These are phyloP conservation scores for Apaloderma vittatum DNA, from an alignment of 2,113 vertebrate genomes.

Conservation along the genomic window DNA sequence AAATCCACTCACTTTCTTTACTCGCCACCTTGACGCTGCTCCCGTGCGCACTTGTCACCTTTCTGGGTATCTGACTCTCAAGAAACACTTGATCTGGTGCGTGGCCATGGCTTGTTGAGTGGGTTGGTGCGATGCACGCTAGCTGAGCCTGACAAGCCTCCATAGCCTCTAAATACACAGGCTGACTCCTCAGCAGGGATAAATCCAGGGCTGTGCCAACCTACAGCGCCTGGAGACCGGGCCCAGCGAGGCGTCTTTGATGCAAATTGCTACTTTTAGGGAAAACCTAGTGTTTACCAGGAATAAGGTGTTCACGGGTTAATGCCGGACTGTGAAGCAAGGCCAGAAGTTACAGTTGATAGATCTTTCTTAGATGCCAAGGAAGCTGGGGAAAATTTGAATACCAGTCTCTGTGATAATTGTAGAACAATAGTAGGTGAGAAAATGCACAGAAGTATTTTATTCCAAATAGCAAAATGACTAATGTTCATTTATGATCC, in stretches of 20 bases:
- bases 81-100: not conserved
- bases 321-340: not conserved
- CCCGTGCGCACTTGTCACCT: not conserved
- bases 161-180: not conserved
- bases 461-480: not conserved
- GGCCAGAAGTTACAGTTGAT: not conserved
- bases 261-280: not conserved
- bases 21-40: not conserved
- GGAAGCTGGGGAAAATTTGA: not conserved
- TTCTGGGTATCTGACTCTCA: not conserved
- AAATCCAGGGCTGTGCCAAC: not conserved
- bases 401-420: not conserved
- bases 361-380: not conserved
- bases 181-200: not conserved
- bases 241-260: not conserved
- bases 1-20: not conserved
- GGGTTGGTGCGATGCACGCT: not conserved
- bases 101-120: not conserved
- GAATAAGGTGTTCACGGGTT: not conserved
- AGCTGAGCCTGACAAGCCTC: not conserved
- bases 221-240: not conserved
- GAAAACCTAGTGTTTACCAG: not conserved
- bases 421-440: not conserved
- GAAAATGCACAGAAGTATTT: not conserved
- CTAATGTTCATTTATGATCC: not conserved